phyloP scores from a whole-genome alignment of 2,888 invertebrate species.

The Neocrepidodera transversa region DNA sequence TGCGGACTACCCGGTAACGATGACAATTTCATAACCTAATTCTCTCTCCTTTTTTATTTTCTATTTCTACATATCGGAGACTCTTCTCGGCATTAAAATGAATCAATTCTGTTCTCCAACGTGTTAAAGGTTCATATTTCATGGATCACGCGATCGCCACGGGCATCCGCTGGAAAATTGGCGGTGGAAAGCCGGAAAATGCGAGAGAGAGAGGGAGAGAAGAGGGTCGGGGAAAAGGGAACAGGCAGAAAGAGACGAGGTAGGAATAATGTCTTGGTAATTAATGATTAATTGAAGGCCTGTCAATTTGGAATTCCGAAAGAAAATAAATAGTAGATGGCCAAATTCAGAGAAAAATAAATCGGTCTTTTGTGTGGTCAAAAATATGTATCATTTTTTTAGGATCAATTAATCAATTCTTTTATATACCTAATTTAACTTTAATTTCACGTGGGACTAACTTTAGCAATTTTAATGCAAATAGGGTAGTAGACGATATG shows the following conservation, averaged over 20 bases:
- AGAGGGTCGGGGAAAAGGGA: background rate
- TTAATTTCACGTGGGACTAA: background rate
- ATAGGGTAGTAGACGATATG: constrained; percentile 3
- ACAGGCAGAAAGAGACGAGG: constrained; percentile 1
- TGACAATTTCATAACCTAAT: constrained; percentile 12
- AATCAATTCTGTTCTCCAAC: constrained; percentile 32
- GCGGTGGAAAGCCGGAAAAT: constrained; percentile 30
- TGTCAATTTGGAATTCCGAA: constrained; percentile 30
- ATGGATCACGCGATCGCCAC: constrained; percentile 41
- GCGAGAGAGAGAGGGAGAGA: constrained; percentile 1
- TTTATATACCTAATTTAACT: constrained; percentile 2
- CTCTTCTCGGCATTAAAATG: constrained; percentile 28
- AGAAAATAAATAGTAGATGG: background rate
- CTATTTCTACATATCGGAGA: constrained; percentile 9
- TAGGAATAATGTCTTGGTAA: constrained; percentile 44
- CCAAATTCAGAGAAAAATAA: background rate
- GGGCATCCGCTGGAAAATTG: constrained; percentile 31
- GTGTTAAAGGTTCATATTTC: constrained; percentile 40
- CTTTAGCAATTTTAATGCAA: background rate
- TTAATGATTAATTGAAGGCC: constrained; percentile 43
- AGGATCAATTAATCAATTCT: no score
- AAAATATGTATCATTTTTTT: no score
- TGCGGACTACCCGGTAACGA: background rate
- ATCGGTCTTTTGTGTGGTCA: background rate
- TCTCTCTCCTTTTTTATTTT: background rate